A percentile compares a stretch with the other conserved stretches of the same genome.
Conservation (phyloP, 2,888 invertebrate species). For the Balanococcus diminutus region DNA sequence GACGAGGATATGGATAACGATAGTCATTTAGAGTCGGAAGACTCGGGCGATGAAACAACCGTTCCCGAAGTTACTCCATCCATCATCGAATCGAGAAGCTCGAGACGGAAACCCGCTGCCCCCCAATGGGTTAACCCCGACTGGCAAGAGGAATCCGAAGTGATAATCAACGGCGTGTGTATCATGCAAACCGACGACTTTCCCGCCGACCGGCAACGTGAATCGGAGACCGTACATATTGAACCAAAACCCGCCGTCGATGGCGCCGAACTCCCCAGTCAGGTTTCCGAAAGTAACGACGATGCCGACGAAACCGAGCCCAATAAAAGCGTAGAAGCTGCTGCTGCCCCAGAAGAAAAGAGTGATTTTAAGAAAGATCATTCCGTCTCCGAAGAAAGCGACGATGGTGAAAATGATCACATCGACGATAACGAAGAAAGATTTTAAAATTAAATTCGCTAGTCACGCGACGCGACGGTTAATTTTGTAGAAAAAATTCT, state of each 20-base stretch:
- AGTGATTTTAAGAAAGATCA: not conserved
- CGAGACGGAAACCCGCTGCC: constrained; percentile 89
- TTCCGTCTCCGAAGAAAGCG: constrained; percentile 42
- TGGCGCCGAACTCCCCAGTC: constrained; percentile 47
- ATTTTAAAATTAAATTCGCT: not conserved
- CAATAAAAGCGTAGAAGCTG: not conserved
- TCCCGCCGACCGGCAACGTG: constrained; percentile 59
- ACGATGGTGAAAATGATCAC: constrained; percentile 44
- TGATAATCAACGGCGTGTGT: constrained; percentile 92
- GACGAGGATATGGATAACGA: constrained; percentile 65
- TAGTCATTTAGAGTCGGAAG: constrained; percentile 58
- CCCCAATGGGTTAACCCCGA: constrained; percentile 98
- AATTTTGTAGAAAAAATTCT: not conserved
- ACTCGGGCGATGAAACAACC: constrained; percentile 58
- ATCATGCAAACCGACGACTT: constrained; percentile 82
- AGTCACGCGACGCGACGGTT: not conserved
- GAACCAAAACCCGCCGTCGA: constrained; percentile 75
- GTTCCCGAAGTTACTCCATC: constrained; percentile 58
- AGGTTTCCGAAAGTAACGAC: constrained; percentile 57
- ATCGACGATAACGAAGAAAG: constrained; percentile 32
- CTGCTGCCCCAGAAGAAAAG: not conserved
- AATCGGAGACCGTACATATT: constrained; percentile 73
- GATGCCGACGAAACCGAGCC: not conserved
- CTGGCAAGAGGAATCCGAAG: constrained; percentile 80
- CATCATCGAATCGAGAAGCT: constrained; percentile 61